These are phyloP conservation scores for Pseudomugil tenellus DNA, from an alignment of 2,797 vertebrate species.

Conservation along the genomic window DNA sequence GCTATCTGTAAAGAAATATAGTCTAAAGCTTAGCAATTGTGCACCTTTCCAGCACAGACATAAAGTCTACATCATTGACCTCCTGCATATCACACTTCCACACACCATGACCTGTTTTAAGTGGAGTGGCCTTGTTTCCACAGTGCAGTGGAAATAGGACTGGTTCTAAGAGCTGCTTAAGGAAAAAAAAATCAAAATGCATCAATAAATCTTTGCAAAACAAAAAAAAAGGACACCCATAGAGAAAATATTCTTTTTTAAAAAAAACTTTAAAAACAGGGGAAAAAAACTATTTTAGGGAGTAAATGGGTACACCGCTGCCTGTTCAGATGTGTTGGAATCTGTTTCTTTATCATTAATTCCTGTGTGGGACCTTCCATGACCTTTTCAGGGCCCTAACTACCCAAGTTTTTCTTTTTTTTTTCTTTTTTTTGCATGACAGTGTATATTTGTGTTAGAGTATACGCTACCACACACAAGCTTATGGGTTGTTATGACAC, in stretches of 20 bases:
- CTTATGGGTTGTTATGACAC: conserved; percentile 61
- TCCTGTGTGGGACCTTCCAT: conserved; percentile 32
- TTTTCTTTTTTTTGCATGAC: conserved; percentile 1
- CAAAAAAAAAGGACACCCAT: not conserved
- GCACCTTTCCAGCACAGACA: not conserved
- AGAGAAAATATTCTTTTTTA: too few relatives aligned
- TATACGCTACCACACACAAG: conserved; percentile 21
- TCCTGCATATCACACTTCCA: conserved; percentile 21
- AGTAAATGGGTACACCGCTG: not conserved
- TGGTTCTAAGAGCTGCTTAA: not conserved
- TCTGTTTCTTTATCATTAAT: conserved; percentile 33
- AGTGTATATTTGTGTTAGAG: not conserved
- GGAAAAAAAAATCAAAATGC: not conserved
- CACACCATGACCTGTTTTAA: not conserved
- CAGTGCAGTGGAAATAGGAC: conserved; percentile 6
- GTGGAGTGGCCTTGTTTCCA: conserved; percentile 32
- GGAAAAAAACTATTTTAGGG: not conserved
- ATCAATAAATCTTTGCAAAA: not conserved
- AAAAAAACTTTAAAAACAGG: not conserved
- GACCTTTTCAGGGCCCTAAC: conserved; percentile 41
- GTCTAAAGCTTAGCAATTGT: not conserved
- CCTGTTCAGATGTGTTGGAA: not conserved
- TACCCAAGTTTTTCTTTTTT: not conserved
- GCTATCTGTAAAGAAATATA: not conserved
- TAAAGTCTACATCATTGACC: conserved; percentile 23